These are phyloP conservation scores for Melanotaenia duboulayi DNA, from an alignment of 2,113 vertebrate genomes.

Conservation along the genomic window DNA sequence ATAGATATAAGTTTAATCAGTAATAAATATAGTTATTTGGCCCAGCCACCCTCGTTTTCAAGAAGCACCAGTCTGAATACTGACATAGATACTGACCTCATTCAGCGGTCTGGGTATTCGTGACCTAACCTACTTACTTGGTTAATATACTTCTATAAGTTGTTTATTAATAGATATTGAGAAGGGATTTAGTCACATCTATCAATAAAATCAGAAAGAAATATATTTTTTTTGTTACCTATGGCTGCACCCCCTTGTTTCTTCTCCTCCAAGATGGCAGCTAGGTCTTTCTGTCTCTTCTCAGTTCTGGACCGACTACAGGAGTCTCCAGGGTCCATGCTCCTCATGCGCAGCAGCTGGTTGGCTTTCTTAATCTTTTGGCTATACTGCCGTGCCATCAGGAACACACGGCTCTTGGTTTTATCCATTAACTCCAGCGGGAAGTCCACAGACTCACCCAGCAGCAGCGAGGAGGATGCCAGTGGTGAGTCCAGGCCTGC, in stretches of 20 bases:
- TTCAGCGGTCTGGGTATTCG: neutral
- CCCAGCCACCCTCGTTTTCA: neutral
- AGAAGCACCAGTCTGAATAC: neutral
- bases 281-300: constrained; percentile 89
- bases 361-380: constrained; percentile 99
- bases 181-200: neutral
- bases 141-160: neutral
- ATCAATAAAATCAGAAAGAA: no score
- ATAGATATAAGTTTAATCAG: neutral
- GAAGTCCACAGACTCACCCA: constrained; percentile 79
- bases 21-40: neutral
- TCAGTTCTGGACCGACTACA: constrained; percentile 76
- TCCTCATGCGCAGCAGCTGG: constrained; percentile 94
- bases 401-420: constrained; percentile 91
- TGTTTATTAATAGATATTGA: neutral
- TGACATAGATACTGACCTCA: constrained; percentile 8
- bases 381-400: constrained; percentile 98
- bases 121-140: neutral
- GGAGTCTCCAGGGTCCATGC: constrained; percentile 88
- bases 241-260: constrained; percentile 97
- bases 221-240: constrained; percentile 80
- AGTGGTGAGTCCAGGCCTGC: constrained; percentile 82
- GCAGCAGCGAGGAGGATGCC: constrained; percentile 78
- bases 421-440: constrained; percentile 86
- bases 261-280: constrained; percentile 95